Evolutionary conservation across 2,888 invertebrate species (phyloP).

Genomic region (Abscondita cerata): DNA sequence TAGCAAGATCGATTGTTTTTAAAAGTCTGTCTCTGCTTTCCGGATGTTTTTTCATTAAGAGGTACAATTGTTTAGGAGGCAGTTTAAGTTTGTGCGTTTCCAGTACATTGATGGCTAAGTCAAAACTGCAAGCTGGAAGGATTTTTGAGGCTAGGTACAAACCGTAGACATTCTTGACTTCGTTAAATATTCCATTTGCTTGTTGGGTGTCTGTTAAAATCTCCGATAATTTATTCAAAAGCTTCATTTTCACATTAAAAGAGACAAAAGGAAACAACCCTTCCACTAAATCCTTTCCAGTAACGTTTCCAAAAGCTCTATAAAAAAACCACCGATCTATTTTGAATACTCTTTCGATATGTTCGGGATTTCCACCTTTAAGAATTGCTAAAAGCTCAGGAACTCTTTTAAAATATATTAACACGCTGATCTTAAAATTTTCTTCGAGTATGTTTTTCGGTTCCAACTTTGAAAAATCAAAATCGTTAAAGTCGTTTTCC

Average conservation of each 20-base stretch:
- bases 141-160: constrained; percentile 14
- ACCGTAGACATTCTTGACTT: constrained; percentile 20
- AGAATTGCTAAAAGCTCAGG: constrained; percentile 18
- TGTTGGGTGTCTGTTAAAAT: constrained; percentile 5
- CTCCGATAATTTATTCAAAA: constrained; percentile 16
- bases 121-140: constrained; percentile 16
- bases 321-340: constrained; percentile 21
- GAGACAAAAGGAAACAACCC: constrained; percentile 20
- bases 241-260: constrained; percentile 18
- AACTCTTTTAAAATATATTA: constrained; percentile 16
- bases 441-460: constrained; percentile 17
- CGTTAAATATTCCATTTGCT: constrained; percentile 20
- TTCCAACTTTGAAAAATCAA: constrained; percentile 1
- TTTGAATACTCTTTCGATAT: constrained; percentile 23
- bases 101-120: constrained; percentile 6
- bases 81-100: constrained; percentile 8
- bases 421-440: constrained; percentile 18
- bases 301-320: constrained; percentile 10
- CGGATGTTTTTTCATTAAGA: constrained; percentile 10
- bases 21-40: not conserved
- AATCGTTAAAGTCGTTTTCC: not conserved
- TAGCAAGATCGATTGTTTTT: not conserved
- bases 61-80: constrained; percentile 2
- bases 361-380: constrained; percentile 17
- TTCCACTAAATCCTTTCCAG: constrained; percentile 12